Evolutionary conservation across 2,888 invertebrate species (phyloP), one percentile per base, ranked within the genome.

Genomic region (Litoditis marina): DNA sequence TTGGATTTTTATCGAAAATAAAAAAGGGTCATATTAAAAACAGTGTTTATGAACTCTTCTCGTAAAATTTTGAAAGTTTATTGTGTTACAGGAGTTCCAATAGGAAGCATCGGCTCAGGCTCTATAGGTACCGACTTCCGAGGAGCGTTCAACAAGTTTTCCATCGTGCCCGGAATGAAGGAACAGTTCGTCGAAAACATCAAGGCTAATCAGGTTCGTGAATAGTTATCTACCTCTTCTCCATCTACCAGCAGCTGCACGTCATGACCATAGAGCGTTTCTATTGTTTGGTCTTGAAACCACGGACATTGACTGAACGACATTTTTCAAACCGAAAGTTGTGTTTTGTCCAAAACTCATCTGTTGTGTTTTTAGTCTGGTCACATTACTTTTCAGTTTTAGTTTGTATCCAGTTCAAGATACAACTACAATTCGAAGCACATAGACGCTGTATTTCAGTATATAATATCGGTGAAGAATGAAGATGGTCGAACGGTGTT

Each of bases 51-150:
- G n/a, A n/a, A n/a, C n/a, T n/a, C n/a, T n/a, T n/a, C n/a, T n/a
- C n/a, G n/a, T n/a, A n/a, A n/a, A n/a, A n/a, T n/a, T n/a, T n/a
- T n/a, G n/a, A n/a, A n/a, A n/a, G n/a, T n/a, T n/a, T n/a, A n/a
- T n/a, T n/a, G n/a, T 25, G 11, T 71, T 65, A 25, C 60, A 71
- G 76, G 74, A 25, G 74, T 76, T 8, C 77, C 77, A 11, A 46
- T 74, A 44, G 77, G 77, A 8, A 69, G 73, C 32, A 69, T 77
- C 50, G 91, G 91, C 3, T 86, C 88, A 69, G 90, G 90, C 0
- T 89, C 90, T 0, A 93, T 94, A 76, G 93, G 94, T 4, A 88
- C 94, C 58, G 93, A 94, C 3, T 94, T 88, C 84, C 89, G 89
- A 80, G 85, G 85, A 19, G 94, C 94, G 28, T 94, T 94, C 85